phyloP scores from a whole-genome alignment of 2,888 invertebrate genomes.

The Palloptera scutellata region DNA sequence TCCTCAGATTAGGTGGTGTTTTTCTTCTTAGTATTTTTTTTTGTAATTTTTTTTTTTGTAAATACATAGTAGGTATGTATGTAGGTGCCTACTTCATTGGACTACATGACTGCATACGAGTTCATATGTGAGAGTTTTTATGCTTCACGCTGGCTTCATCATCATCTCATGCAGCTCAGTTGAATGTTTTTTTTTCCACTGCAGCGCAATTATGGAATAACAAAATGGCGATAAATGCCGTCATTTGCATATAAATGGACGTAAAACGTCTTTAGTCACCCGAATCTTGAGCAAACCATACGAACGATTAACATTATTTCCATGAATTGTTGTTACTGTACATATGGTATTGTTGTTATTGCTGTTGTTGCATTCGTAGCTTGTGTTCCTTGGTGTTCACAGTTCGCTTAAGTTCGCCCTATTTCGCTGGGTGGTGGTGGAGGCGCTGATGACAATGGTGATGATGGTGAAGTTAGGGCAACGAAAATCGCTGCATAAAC shows the following conservation, averaged over 20 bases:
- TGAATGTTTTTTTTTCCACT: constrained; percentile 4
- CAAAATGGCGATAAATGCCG: constrained; percentile 38
- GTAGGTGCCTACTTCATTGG: no score
- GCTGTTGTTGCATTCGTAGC: neutral
- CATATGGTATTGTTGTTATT: constrained; percentile 12
- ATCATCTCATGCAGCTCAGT: constrained; percentile 31
- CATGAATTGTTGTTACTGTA: constrained; percentile 19
- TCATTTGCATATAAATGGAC: constrained; percentile 42
- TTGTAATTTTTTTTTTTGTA: neutral
- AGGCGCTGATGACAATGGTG: no score
- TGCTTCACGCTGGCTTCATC: constrained; percentile 32
- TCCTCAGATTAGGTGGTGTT: neutral
- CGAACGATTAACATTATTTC: constrained; percentile 34
- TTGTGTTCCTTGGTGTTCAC: neutral
- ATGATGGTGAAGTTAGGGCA: neutral
- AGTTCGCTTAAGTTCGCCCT: constrained; percentile 6
- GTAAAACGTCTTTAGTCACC: constrained; percentile 45
- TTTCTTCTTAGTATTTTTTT: neutral
- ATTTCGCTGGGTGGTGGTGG: no score
- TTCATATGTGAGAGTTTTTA: constrained; percentile 21
- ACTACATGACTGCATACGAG: neutral
- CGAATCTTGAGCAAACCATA: constrained; percentile 43
- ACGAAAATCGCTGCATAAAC: constrained; percentile 4
- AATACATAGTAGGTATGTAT: no score
- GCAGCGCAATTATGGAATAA: constrained; percentile 19